Conservation (phyloP, 2,797 vertebrate species). For the Thamnophis elegans region DNA sequence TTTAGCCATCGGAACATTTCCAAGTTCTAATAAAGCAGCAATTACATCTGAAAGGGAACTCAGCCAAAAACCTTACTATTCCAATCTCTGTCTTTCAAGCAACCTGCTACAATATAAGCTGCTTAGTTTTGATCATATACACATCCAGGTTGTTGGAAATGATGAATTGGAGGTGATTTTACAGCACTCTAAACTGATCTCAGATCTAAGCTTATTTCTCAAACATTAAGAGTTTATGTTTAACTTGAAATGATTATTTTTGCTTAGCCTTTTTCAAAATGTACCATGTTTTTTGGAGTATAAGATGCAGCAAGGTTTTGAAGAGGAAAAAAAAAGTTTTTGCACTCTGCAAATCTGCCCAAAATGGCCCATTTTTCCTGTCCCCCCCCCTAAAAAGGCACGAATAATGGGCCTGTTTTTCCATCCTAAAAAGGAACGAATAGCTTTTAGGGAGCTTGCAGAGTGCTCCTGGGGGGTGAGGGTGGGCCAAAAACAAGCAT, state of each 20-base stretch:
- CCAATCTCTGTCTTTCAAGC: constrained; percentile 72
- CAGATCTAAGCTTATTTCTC: neutral
- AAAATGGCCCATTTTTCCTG: no score
- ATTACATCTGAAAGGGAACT: constrained; percentile 84
- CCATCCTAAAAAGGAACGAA: no score
- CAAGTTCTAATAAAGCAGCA: constrained; percentile 95
- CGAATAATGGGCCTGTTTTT: no score
- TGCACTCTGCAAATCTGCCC: no score
- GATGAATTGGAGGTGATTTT: constrained; percentile 4
- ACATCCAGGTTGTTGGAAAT: constrained; percentile 5
- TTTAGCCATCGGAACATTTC: constrained; percentile 92
- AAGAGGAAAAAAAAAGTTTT: no score
- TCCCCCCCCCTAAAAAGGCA: no score
- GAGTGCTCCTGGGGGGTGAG: no score
- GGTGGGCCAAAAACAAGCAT: no score
- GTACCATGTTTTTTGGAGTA: no score
- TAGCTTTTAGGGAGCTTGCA: no score
- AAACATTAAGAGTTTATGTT: neutral
- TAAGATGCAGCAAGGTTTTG: no score
- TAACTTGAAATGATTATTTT: neutral
- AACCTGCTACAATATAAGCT: constrained; percentile 69
- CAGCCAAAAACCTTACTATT: constrained; percentile 72
- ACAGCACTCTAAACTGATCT: neutral
- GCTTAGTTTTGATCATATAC: constrained; percentile 49
- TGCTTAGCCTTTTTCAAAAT: constrained; percentile 41